Evolutionary conservation across 2,113 vertebrate species (phyloP).

Genomic region (Casuarius casuarius): DNA sequence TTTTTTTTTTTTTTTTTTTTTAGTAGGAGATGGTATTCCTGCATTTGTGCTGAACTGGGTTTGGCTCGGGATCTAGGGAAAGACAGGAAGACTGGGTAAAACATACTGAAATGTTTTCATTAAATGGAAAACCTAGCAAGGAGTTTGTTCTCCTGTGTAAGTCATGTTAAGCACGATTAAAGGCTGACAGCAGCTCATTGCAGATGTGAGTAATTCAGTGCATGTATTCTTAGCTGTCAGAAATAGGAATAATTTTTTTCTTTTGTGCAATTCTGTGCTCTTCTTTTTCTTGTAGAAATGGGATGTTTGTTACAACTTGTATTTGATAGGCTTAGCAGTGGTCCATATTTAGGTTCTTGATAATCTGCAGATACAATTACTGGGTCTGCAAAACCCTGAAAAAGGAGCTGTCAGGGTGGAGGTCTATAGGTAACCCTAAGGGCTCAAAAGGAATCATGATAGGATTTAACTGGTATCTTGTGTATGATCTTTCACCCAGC

Average conservation of each 20-base stretch:
- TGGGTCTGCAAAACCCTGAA: not conserved
- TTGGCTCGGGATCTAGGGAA: not conserved
- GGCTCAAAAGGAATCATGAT: not conserved
- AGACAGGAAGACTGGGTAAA: not conserved
- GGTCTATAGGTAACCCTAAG: not conserved
- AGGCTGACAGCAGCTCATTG: not conserved
- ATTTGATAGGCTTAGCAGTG: not conserved
- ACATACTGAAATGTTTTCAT: not conserved
- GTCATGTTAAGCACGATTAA: rapidly evolving
- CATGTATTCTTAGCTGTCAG: not conserved
- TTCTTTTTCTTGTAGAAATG: not conserved
- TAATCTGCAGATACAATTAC: not conserved
- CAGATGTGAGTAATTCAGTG: not conserved
- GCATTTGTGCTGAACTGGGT: not conserved
- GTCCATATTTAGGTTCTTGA: not conserved
- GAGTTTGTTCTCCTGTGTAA: not conserved
- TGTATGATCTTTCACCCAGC: not conserved
- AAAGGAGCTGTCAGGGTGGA: not conserved
- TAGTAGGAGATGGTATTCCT: not conserved
- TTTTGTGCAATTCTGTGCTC: not conserved
- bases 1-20: too few species aligned
- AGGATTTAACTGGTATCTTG: not conserved
- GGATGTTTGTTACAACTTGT: not conserved
- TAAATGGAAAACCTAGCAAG: not conserved
- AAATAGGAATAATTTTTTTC: not conserved